These are phyloP conservation scores for Colostygia pectinataria DNA, from an alignment of 2,888 invertebrate genomes.

Conservation along the genomic window DNA sequence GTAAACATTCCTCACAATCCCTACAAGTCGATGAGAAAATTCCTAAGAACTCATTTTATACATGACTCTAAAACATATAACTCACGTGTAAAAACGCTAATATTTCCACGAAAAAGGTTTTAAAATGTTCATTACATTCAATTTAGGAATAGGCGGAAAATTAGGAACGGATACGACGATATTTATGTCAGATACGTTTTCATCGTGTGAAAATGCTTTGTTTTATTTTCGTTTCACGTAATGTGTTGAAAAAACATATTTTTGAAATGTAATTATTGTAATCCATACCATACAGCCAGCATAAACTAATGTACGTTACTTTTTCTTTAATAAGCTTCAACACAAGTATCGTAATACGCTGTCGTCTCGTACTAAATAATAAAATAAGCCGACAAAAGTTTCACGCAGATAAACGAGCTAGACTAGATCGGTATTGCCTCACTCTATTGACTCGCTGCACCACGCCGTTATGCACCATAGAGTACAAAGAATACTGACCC, in stretches of 20 bases:
- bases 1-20: conserved; percentile 42
- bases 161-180: conserved; percentile 30
- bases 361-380: too few relatives aligned
- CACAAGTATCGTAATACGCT: too few relatives aligned
- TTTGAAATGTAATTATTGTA: too few relatives aligned
- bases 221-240: conserved; percentile 3
- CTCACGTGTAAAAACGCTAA: conserved; percentile 57
- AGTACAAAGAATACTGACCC: too few relatives aligned
- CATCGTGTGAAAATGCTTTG: conserved; percentile 3
- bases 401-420: too few relatives aligned
- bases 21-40: conserved; percentile 41
- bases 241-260: not conserved
- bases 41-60: conserved; percentile 49
- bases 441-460: too few relatives aligned
- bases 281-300: too few relatives aligned
- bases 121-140: conserved; percentile 57
- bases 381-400: too few relatives aligned
- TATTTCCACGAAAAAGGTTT: conserved; percentile 53
- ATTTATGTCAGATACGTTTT: conserved; percentile 18
- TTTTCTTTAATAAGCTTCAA: too few relatives aligned
- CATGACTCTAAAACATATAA: conserved; percentile 50
- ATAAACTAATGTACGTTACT: too few relatives aligned
- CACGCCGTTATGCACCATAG: too few relatives aligned
- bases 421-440: too few relatives aligned
- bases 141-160: conserved; percentile 43